Base-by-base conservation (phyloP, 2,888 invertebrate species). In the Furcula furcula region DNA sequence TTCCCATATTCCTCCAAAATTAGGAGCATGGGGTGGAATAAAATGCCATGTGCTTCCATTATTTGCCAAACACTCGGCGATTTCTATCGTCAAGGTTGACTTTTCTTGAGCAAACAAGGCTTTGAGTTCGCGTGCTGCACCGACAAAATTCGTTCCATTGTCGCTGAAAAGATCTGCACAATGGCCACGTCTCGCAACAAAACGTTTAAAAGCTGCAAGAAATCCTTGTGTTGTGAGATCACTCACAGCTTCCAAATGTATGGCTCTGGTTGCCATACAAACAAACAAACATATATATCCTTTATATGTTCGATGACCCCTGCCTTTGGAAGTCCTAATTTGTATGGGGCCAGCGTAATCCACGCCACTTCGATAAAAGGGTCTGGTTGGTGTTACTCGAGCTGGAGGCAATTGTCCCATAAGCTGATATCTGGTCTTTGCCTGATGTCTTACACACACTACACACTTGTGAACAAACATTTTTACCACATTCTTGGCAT, bases 381-480 rank as follows among this genome's bases (percentile, higher is more conserved):
- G 16, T 21, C 36, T 22, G 14, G 11, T 18, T 11, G 43, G 36
- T n/a, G 33, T 45, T 1, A 43, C 38, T 29, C 51, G 20, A n/a
- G 29, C 32, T n/a, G 31, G 9, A 4, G 56, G 53, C 7, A 43
- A 21, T 7, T 44, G 37, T 1, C 46, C 52, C 53, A 55, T 57
- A 2, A 46, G 16, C 18, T 21, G 48, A 5, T 36, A 26, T 21
- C 14, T 23, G 1, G 21, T 25, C 9, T 29, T 15, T 7, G 23
- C 28, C 19, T 16, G 9, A 18, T 46, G 25, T n/a, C 41, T 31
- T 7, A 40, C 5, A 31, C 48, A 55, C 3, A 14, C 34, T 1
- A 38, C 33, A 26, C 55, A 51, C 7, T 34, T 35, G 2, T 34
- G 36, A 5, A 37, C 20, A 18, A 5, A 21, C n/a, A 20, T 21